Evolutionary conservation across 1,140 invertebrate species (phyloP).

Genomic region (Episyrphus balteatus): DNA sequence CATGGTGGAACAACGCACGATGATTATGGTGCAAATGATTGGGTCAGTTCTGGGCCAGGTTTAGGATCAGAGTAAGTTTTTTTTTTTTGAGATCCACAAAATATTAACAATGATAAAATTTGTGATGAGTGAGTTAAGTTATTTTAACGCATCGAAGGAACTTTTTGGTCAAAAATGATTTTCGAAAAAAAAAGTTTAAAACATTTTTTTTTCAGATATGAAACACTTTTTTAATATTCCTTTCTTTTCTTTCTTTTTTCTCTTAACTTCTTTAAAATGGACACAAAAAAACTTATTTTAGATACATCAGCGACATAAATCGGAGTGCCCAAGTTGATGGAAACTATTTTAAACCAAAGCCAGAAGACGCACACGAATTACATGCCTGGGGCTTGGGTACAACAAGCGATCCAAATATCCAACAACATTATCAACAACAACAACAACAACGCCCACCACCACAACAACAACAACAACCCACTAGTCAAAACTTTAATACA

Average conservation of each 20-base stretch:
- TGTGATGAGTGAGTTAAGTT: too few relatives aligned
- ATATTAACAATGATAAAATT: too few relatives aligned
- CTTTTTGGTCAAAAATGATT: too few relatives aligned
- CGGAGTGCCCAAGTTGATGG: conserved; percentile 43
- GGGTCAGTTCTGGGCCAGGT: conserved; percentile 46
- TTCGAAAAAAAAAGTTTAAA: too few relatives aligned
- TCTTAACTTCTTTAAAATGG: not conserved
- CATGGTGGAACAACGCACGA: conserved; percentile 34
- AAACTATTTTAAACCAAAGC: conserved; percentile 41
- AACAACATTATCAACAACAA: conserved; percentile 18
- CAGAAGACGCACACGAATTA: conserved; percentile 43
- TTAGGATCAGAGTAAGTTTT: conserved; percentile 46
- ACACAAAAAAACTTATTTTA: conserved; percentile 18
- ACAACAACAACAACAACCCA: conserved; percentile 23
- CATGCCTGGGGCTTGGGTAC: conserved; percentile 45
- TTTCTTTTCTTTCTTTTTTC: too few relatives aligned
- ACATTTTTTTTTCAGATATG: too few relatives aligned
- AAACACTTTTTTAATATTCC: too few relatives aligned
- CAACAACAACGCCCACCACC: conserved; percentile 10
- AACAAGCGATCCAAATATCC: conserved; percentile 13
- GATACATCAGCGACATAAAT: conserved; percentile 44
- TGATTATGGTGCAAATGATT: conserved; percentile 33
- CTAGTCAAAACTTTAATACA: conserved; percentile 34
- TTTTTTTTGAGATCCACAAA: too few relatives aligned
- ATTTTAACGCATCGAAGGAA: too few relatives aligned